Percentiles rank a stretch among this genome's conserved stretches.
These are phyloP conservation scores for Procambarus virginalis DNA, from an alignment of 1,140 invertebrate species.

Conservation along the genomic window DNA sequence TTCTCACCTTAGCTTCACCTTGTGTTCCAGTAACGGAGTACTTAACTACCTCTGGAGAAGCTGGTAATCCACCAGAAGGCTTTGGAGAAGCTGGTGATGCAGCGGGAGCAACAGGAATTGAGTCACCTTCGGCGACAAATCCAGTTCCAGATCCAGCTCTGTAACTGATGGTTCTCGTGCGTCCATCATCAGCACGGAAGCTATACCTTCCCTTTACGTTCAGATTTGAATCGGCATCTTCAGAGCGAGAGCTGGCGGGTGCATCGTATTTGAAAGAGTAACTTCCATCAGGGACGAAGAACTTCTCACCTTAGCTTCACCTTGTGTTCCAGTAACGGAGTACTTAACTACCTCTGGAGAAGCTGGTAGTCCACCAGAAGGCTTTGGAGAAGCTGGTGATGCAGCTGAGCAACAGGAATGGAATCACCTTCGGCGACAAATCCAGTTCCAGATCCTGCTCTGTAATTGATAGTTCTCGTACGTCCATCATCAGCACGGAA, in stretches of 20 bases:
- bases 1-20: background rate
- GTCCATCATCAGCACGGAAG: conserved; percentile 71
- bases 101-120: background rate
- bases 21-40: background rate
- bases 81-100: too few relatives aligned
- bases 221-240: conserved; percentile 69
- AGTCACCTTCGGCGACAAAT: conserved; percentile 12
- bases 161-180: background rate
- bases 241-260: conserved; percentile 68
- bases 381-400: background rate
- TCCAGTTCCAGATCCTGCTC: conserved; percentile 18
- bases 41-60: conserved; percentile 3
- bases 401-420: background rate
- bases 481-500: conserved; percentile 70
- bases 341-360: background rate
- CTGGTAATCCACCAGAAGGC: background rate
- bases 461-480: background rate
- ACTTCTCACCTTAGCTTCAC: conserved; percentile 10
- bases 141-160: conserved; percentile 23
- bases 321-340: conserved; percentile 23
- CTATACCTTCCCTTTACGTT: conserved; percentile 72
- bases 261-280: conserved; percentile 65
- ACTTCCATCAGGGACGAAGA: conserved; percentile 20
- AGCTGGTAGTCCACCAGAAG: background rate
- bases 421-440: background rate